Base-by-base conservation (phyloP, 2,888 invertebrate species). In the Cryptophagus acutangulus region DNA sequence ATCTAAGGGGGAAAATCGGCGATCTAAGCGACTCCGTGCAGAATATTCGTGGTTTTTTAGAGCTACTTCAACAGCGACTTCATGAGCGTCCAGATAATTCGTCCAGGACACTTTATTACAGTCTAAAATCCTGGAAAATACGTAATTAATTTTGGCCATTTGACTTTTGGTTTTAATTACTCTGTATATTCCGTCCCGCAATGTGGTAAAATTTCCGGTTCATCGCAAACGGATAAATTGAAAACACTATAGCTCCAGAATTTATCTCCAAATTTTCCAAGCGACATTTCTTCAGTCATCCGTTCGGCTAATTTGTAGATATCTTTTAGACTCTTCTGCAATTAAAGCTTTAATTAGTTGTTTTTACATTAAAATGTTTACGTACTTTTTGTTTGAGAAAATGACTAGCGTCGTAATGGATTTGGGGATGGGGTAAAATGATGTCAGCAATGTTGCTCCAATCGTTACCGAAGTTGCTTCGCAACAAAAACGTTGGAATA, bases 371-470 rank as follows among this genome's bases (percentile, higher is more conserved):
- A 3, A 8, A n/a, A 17, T 33, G 29, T 33, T 9, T 12, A 36
- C 35, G 43, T 54, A 63, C 62, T 43, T 58, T 54, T 29, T 50
- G 51, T 42, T 57, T 49, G 10, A 67, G 38, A 44, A 57, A 53
- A 1, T 48, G 41, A 45, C 59, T 48, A 1, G 58, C 52, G 40
- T 62, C 60, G 40, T 59, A 52, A 43, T 55, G 51, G 6, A 57
- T 18, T 33, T 65, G 62, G 6, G 75, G 74, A 59, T 76, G 73
- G n/a, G 78, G 77, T 16, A 78, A 57, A 39, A 77, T 54, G 45
- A 63, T 69, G 54, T 77, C 76, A 43, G 77, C 75, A 31, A 77
- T 54, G 53, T 73, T 72, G 2, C 73, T 75, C 78, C 78, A 79
- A 56, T 79, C 77, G 29, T 74, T 73, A 41, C 77, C 78, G n/a